Evolutionary conservation across 1,140 invertebrate genomes (phyloP).

Genomic region (Chrysopa pallens): DNA sequence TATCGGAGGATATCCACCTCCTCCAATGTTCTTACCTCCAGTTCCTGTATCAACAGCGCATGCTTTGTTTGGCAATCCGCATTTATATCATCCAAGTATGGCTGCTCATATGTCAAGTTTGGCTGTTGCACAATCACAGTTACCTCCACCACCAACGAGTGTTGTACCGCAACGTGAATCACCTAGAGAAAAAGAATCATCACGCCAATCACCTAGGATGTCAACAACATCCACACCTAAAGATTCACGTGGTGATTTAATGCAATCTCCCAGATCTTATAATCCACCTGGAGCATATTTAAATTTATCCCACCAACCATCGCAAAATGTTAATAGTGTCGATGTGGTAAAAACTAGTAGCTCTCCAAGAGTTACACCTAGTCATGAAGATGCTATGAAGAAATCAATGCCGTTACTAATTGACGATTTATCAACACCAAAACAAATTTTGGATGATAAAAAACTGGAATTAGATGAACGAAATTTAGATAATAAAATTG

Average conservation of each 20-base stretch:
- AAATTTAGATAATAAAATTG: too few species aligned
- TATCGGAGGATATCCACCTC: not conserved
- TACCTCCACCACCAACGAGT: constrained; percentile 7
- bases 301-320: too few species aligned
- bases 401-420: too few species aligned
- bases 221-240: not conserved
- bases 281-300: too few species aligned
- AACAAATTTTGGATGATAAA: too few species aligned
- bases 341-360: too few species aligned
- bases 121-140: constrained; percentile 19
- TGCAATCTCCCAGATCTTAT: not conserved
- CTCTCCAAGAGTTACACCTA: too few species aligned
- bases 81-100: constrained; percentile 16
- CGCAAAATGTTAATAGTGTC: too few species aligned
- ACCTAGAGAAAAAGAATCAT: not conserved
- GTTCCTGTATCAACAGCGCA: not conserved
- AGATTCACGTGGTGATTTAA: not conserved
- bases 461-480: too few species aligned
- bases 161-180: not conserved
- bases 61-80: constrained; percentile 2
- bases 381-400: too few species aligned
- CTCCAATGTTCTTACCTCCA: not conserved
- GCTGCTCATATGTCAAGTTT: constrained; percentile 12
- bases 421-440: too few species aligned
- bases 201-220: not conserved